Base-by-base conservation (phyloP, 2,113 vertebrate species). In the Promerops cafer region DNA sequence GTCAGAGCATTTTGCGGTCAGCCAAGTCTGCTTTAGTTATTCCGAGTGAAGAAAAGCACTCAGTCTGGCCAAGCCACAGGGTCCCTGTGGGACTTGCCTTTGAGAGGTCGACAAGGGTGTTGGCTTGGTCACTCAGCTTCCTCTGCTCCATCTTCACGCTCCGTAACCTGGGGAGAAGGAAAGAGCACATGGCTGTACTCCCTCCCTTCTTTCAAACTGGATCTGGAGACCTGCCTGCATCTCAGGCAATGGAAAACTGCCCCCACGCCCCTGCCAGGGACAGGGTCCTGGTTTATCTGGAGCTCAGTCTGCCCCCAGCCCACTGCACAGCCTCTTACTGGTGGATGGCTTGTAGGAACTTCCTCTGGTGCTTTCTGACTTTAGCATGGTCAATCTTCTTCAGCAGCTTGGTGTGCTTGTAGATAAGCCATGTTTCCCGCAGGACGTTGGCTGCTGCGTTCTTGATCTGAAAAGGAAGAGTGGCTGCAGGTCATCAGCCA, bases 131-230 rank as follows among this genome's bases (percentile, higher is more conserved):
- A 5, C 99, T 99, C 90, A 99, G 98, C 96, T 99, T 99, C 94
- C 99, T 98, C 97, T 99, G 99, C 96, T 99, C 99, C 99, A 99
- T 99, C 98, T 99, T 99, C 95, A 99, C 99, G 1, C 99, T 99
- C 91, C 99, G 98, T 93, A 99, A 96, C 97, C 99, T 99, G 98
- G 95, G 95, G 52, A 97, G 90, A 97, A 90, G 86, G 96, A 77
- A 98, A 93, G 72, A 89, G 68, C 20, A 16, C 1, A 33, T 1
- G 40, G 76, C 81, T 44, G 64, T 7, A 31, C 16, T 33, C 71
- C 54, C 44, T 47, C 35, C 6, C 22, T 70, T 7, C 2, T 2
- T 3, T 17, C 44, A 49, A 49, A 68, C 18, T 1, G 5, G 42
- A 18, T 28, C 71, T 19, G 13, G 42, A 33, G 33, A 23, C n/a